Percentiles rank a stretch among this genome's conserved stretches.
These are phyloP conservation scores for Diadumene lineata DNA, from an alignment of 92 coral and sea anemone genomes.

Conservation along the genomic window DNA sequence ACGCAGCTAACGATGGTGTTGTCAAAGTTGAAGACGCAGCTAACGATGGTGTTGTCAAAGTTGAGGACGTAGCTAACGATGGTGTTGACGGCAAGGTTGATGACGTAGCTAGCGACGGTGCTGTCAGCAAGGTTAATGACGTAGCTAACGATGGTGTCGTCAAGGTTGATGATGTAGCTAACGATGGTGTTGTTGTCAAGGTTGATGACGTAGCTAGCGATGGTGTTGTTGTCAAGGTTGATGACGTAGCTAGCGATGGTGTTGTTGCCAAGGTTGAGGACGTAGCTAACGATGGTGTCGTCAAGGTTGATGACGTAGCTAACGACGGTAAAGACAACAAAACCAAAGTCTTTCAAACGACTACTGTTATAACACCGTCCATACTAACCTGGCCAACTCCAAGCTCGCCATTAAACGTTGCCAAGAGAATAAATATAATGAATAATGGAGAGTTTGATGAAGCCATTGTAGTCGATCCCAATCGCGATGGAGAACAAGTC, in stretches of 20 bases:
- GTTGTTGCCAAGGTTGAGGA: neutral
- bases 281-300: neutral
- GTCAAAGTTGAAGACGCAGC: too few species aligned
- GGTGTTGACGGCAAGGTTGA: neutral
- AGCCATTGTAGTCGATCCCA: conserved; percentile 10
- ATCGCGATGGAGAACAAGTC: neutral
- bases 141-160: neutral
- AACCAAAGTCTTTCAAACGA: neutral
- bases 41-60: too few species aligned
- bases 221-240: neutral
- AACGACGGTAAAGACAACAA: neutral
- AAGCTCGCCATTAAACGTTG: neutral
- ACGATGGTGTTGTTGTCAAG: neutral
- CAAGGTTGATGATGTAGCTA: neutral
- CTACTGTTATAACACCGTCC: neutral
- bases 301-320: neutral
- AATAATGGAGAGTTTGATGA: conserved; percentile 33
- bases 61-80: neutral
- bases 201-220: neutral
- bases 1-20: too few species aligned
- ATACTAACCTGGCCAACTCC: neutral
- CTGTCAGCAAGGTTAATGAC: neutral
- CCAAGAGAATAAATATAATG: neutral
- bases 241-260: neutral
- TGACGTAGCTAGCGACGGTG: neutral